Evolutionary conservation across 2,888 invertebrate species (phyloP), one percentile per base, ranked within the genome.

Genomic region (Tupiocoris notatus): DNA sequence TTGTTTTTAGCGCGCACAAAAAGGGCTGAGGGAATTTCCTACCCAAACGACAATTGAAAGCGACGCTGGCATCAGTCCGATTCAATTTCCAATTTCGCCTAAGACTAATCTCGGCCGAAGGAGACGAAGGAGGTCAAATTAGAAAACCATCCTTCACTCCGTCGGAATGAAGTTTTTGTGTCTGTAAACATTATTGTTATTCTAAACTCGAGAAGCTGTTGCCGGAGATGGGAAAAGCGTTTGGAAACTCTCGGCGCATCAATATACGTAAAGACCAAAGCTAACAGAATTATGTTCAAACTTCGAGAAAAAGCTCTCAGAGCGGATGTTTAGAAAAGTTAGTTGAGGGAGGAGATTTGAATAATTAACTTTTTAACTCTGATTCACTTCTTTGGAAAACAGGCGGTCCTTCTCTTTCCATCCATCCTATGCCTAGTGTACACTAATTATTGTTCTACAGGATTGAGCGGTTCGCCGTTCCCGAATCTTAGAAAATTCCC

Each of bases 301-400:
- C 57, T 62, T 73, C 62, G 25, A 23, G 73, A 73, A 73, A 62
- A 73, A 73, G 73, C 73, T 73, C 62, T 73, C 73, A 62, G 39
- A 21, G 62, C 1, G 73, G 62, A 62, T 73, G 73, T 73, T 73
- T 73, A 73, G 73, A 62, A 61, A 73, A 73, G 73, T 73, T 73
- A 54, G 73, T 18, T 39, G 21, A 25, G 62, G n/a, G 25, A 25
- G 25, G 18, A 21, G 73, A 73, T 73, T 73, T 73, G 73, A 73
- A 73, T 73, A 73, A 73, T 73, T 62, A 63, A 73, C 73, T 73
- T 73, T 73, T 73, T 73, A 73, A 73, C 57, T 73, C 62, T 62
- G 73, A 63, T 73, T 62, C 62, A 73, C 21, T 62, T 63, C 73
- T 62, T 59, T 59, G 70, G 59, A 59, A 70, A 70, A 70, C 58